phyloP scores from a whole-genome alignment of 2,797 vertebrate species.

The Phylloscopus collybita region DNA sequence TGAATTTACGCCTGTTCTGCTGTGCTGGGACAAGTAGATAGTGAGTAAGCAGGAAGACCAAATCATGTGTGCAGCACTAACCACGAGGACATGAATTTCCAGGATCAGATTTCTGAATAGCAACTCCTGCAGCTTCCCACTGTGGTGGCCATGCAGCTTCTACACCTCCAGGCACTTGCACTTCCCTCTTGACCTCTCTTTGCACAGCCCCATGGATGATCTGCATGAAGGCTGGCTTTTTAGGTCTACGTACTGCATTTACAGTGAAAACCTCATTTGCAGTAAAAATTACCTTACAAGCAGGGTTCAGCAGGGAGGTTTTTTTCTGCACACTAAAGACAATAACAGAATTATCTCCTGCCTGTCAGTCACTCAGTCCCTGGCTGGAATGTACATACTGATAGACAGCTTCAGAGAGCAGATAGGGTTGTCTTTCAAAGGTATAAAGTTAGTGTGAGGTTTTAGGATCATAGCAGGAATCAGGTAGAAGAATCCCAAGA shows the following conservation, averaged over 20 bases:
- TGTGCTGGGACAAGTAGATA: not conserved
- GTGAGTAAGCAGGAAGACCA: not conserved
- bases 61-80: not conserved
- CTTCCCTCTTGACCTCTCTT: not conserved
- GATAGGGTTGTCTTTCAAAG: not conserved
- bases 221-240: not conserved
- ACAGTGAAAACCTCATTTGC: too few species aligned
- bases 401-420: not conserved
- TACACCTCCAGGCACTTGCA: not conserved
- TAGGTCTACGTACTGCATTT: not conserved
- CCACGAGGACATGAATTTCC: accelerated
- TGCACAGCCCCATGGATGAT: not conserved
- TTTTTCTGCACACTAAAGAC: not conserved
- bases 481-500: not conserved
- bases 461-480: not conserved
- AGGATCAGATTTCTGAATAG: not conserved
- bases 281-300: not conserved
- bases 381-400: not conserved
- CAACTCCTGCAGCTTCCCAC: not conserved
- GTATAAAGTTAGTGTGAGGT: not conserved
- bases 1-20: not conserved
- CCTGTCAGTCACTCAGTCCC: not conserved
- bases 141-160: not conserved
- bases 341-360: not conserved
- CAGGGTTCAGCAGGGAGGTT: not conserved